These are phyloP conservation scores for Escarpia spicata DNA, from an alignment of 2,888 invertebrate genomes.

Conservation along the genomic window DNA sequence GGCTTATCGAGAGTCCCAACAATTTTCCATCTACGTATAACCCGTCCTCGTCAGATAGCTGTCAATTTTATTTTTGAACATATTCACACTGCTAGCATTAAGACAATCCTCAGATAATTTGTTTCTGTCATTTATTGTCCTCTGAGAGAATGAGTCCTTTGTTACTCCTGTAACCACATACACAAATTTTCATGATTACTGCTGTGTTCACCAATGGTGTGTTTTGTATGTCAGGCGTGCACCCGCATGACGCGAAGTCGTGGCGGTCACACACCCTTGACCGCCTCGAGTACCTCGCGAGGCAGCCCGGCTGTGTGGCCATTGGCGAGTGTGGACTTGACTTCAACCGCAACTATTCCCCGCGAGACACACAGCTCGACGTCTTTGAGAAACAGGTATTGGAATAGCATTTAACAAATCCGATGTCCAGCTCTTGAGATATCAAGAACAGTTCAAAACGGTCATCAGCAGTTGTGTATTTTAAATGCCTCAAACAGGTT, in stretches of 20 bases:
- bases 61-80: no score
- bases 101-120: no score
- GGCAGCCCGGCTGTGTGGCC: conserved; percentile 9
- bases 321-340: conserved; percentile 26
- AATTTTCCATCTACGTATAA: no score
- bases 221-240: not conserved
- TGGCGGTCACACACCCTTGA: not conserved
- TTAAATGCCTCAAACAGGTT: not conserved
- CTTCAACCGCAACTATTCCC: conserved; percentile 24
- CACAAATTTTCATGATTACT: no score
- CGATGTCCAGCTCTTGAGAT: not conserved
- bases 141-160: no score
- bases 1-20: no score
- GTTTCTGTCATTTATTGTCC: no score
- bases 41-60: no score
- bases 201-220: not conserved
- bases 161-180: no score
- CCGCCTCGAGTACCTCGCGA: conserved; percentile 1
- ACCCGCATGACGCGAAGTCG: not conserved
- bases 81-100: no score
- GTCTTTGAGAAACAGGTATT: conserved; percentile 25
- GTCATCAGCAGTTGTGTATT: not conserved
- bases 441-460: not conserved
- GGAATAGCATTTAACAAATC: not conserved
- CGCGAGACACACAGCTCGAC: conserved; percentile 7